These are phyloP conservation scores for Dryadula phaetusa DNA, from an alignment of 2,888 invertebrate species.

Conservation along the genomic window DNA sequence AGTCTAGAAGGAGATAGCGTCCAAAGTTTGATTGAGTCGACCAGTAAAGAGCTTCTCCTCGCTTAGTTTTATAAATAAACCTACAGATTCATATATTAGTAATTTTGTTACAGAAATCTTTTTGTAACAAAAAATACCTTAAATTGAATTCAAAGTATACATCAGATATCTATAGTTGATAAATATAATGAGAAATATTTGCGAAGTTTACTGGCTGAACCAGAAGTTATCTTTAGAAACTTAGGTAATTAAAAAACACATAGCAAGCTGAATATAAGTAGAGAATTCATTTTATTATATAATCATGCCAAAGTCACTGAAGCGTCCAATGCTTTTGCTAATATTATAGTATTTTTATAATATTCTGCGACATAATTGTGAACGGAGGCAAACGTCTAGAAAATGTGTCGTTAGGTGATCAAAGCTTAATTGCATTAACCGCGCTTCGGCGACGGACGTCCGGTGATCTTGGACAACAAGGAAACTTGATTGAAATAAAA, in stretches of 20 bases:
- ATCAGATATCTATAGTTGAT: too few species aligned
- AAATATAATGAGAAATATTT: background rate
- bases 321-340: conserved; percentile 6
- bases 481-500: conserved; percentile 79
- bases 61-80: background rate
- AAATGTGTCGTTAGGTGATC: conserved; percentile 78
- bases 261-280: background rate
- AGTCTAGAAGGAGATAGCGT: background rate
- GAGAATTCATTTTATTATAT: conserved; percentile 4
- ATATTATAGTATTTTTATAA: conserved; percentile 31
- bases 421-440: conserved; percentile 81
- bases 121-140: too few species aligned
- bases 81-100: too few species aligned
- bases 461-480: conserved; percentile 70
- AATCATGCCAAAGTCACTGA: conserved; percentile 1
- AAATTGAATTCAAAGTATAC: too few species aligned
- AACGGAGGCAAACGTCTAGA: conserved; percentile 59
- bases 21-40: background rate
- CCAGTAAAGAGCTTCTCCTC: background rate
- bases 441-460: conserved; percentile 69
- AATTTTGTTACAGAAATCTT: too few species aligned
- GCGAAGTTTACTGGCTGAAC: background rate
- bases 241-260: background rate
- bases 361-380: conserved; percentile 32
- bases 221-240: background rate